Evolutionary conservation across 2,113 vertebrate genomes (phyloP), one percentile per base, ranked within the genome.

Genomic region (Lonchura striata): DNA sequence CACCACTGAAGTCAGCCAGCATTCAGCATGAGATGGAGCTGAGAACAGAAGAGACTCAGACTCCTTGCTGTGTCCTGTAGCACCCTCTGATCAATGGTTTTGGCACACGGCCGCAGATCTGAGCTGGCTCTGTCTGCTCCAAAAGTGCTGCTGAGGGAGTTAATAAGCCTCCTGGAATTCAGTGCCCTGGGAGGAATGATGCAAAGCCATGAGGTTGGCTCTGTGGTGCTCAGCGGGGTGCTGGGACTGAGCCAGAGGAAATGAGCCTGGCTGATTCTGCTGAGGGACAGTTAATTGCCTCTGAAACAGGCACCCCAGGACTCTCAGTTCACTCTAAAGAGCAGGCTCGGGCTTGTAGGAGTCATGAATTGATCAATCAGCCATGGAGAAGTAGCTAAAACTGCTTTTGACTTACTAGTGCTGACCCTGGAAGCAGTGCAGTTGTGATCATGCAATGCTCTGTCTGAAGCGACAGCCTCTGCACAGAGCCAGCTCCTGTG

Each of bases 81-180:
- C 82, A 93, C 75, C 79, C 39, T 92, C 82, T 83, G 85, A 93
- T 86, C 85, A 86, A 63, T 22, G 2, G 35, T 31, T 92, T 88
- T 88, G 88, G 85, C 85, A 80, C 3, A 2, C 14, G 50, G 75
- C 85, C 28, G 22, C 57, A 49, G 22, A 65, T 42, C 50, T 1
- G 8, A 88, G 75, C 75, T 12, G 63, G 49, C 59, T 94, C 80
- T 61, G 28, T 11, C 77, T 77, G 88, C 79, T 93, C 71, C 78
- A 6, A 1, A 46, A 61, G 71, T 18, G 59, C 79, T 80, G 75
- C 85, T 35, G 82, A 37, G 63, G 75, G 90, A 92, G 85, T 96
- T 95, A 95, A 95, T 96, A 95, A 95, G 91, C 85, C 71, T 93
- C 70, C 31, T 1, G n/a, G 90, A 95, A 95, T 95, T 77, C 94